Base-by-base conservation (phyloP, 2,797 vertebrate species). In the Halcyon chelicuti region DNA sequence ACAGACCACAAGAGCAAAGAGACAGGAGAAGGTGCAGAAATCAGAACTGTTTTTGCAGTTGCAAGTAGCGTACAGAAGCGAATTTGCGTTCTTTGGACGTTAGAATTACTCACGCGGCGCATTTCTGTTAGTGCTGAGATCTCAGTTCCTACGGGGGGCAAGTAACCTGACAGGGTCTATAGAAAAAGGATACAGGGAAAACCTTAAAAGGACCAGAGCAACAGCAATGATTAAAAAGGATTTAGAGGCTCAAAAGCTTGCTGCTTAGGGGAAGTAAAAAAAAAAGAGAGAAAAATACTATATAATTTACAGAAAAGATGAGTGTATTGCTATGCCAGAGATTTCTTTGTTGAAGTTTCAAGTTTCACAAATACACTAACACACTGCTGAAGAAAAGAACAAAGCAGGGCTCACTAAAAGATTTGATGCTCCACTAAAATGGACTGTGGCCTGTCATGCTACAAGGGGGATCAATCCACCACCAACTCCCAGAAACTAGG, bases 71-170 rank as follows among this genome's bases (percentile, higher is more conserved):
- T 10, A 21, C 6, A 35, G 3, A 3, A 88, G 76, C 21, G n/a
- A 54, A 65, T 1, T 25, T 37, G 79, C 83, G 90, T 81, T 67
- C 91, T 60, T 79, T 31, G 14, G 77, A 26, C 0, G 0, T 47
- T 7, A 44, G 70, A 33, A 2, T 88, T 98, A 98, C 98, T 99
- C 98, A 99, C 99, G 98, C 99, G 98, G 71, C 99, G 98, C 98
- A 99, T 99, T 96, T 99, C 99, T 81, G 98, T 98, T 87, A 99
- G 97, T 51, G 98, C 98, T 39, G 98, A 98, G 98, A 99, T 98
- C 96, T 99, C 99, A 82, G 98, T 98, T 97, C 99, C 99, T 97
- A 99, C 98, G 49, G 99, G 98, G 81, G 98, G 98, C 98, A 99
- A 98, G 97, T 99, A 99, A 94, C 99, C 99, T 73, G 99, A 98